Evolutionary conservation across 2,113 vertebrate species (phyloP).

Genomic region (Pangasianodon hypophthalmus): DNA sequence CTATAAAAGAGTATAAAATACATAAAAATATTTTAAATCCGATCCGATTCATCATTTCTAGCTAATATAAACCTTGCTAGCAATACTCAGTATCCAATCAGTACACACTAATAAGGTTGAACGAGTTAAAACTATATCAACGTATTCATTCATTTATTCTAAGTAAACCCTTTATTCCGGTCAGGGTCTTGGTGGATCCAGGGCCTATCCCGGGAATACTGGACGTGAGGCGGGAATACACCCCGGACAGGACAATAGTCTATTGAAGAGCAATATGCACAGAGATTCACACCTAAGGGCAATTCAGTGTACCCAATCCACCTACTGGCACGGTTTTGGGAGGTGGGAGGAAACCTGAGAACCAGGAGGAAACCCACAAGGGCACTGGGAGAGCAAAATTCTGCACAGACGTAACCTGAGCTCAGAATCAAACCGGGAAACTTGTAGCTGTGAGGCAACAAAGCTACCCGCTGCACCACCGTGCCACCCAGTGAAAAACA

Average conservation of each 20-base stretch:
- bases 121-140: neutral
- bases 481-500: neutral
- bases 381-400: neutral
- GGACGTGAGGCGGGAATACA: neutral
- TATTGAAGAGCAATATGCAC: neutral
- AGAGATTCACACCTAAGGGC: neutral
- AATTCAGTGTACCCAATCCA: neutral
- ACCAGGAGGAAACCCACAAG: neutral
- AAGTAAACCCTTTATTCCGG: neutral
- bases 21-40: neutral
- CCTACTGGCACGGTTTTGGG: neutral
- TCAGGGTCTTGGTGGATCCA: neutral
- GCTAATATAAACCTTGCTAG: neutral
- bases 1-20: neutral
- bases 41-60: neutral
- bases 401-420: neutral
- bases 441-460: neutral
- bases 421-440: neutral
- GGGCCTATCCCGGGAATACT: neutral
- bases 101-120: neutral
- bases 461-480: neutral
- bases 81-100: neutral
- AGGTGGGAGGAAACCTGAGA: neutral
- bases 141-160: neutral
- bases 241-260: neutral